Conservation (phyloP, 2,888 invertebrate genomes). For the Tupiocoris notatus region DNA sequence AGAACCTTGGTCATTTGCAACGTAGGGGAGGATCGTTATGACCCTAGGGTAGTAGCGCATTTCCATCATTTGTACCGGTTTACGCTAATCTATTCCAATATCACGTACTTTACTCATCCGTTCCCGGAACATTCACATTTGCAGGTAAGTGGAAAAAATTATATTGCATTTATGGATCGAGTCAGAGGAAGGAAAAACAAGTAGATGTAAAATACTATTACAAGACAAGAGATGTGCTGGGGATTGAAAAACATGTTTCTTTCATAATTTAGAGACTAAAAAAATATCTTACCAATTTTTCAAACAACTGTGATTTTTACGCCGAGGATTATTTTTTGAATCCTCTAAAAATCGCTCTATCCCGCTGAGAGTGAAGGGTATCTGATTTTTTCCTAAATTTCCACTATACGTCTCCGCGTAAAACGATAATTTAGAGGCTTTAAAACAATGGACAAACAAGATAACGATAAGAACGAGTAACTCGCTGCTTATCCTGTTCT, state of each 20-base stretch:
- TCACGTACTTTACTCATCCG: conserved; percentile 41
- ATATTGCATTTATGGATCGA: neutral
- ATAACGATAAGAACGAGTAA: conserved; percentile 22
- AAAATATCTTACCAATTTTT: too few species aligned
- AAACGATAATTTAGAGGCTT: neutral
- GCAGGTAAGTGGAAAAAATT: conserved; percentile 31
- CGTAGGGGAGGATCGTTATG: conserved; percentile 14
- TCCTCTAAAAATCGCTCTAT: too few species aligned
- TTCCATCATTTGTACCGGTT: conserved; percentile 47
- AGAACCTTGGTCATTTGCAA: conserved; percentile 29
- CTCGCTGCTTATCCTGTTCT: too few species aligned
- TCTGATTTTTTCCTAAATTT: too few species aligned
- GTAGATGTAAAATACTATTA: too few species aligned
- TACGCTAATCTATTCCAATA: conserved; percentile 45
- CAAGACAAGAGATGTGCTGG: too few species aligned
- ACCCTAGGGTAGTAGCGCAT: conserved; percentile 42
- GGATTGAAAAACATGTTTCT: too few species aligned
- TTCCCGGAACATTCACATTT: conserved; percentile 42
- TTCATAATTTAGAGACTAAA: too few species aligned
- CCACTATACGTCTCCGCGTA: neutral
- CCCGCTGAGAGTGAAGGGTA: too few species aligned
- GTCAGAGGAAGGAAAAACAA: too few species aligned
- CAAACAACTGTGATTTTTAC: too few species aligned
- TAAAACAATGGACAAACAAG: conserved; percentile 15
- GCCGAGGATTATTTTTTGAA: too few species aligned